Percentiles rank a stretch among this genome's conserved stretches.
Evolutionary conservation across 2,113 vertebrate species (phyloP).

Genomic region (Megalops atlanticus): DNA sequence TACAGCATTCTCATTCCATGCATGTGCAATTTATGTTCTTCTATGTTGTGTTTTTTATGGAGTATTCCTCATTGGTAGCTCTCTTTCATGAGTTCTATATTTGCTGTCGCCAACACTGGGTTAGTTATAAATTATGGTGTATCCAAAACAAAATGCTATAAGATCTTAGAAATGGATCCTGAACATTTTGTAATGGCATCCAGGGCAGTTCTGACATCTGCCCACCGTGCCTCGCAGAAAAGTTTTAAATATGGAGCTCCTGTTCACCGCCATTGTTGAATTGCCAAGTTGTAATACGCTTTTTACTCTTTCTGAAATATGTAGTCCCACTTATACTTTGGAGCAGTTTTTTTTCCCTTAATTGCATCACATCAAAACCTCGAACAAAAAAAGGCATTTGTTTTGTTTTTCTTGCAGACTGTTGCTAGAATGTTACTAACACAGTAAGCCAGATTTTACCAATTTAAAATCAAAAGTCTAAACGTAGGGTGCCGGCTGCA

Average conservation of each 20-base stretch:
- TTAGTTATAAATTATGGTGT: slow-evolving; percentile 3
- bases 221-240: slow-evolving; percentile 56
- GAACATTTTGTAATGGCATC: slow-evolving; percentile 49
- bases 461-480: slow-evolving; percentile 39
- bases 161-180: slow-evolving; percentile 40
- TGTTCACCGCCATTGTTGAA: slow-evolving; percentile 47
- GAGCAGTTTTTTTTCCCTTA: slow-evolving; percentile 44
- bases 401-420: slow-evolving; percentile 3
- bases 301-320: slow-evolving; percentile 24
- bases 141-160: slow-evolving; percentile 24
- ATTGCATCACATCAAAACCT: slow-evolving; percentile 54
- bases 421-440: slow-evolving; percentile 22
- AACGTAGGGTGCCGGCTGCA: slow-evolving; percentile 27
- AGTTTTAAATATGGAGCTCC: slow-evolving; percentile 50
- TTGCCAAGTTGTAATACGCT: slow-evolving; percentile 48
- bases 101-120: not conserved
- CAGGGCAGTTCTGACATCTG: slow-evolving; percentile 54
- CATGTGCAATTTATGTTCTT: no score
- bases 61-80: not conserved
- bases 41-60: no score
- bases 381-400: not conserved
- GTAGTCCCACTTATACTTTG: slow-evolving; percentile 44
- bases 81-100: not conserved
- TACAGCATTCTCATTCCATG: no score
- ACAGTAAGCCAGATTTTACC: slow-evolving; percentile 46